Evolutionary conservation across 2,797 vertebrate genomes (phyloP).

Genomic region (Gorsachius magnificus): DNA sequence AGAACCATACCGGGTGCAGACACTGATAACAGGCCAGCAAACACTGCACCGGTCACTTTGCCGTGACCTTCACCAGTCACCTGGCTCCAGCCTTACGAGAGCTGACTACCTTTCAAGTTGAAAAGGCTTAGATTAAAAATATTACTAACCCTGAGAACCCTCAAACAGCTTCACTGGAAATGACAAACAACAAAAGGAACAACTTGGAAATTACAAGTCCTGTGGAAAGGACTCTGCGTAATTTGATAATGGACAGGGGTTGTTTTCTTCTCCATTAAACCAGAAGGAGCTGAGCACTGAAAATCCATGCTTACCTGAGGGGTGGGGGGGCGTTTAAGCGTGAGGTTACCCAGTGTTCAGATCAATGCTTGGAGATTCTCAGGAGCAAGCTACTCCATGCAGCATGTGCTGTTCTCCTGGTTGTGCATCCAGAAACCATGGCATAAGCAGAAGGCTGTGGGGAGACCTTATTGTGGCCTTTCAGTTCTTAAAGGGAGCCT

Average conservation of each 20-base stretch:
- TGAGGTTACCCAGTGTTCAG: background rate
- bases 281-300: background rate
- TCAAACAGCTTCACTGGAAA: conserved; percentile 16
- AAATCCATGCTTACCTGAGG: background rate
- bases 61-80: background rate
- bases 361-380: background rate
- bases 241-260: background rate
- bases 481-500: too few relatives aligned
- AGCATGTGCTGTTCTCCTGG: background rate
- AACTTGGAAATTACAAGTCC: background rate
- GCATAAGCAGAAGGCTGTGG: background rate
- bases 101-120: background rate
- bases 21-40: conserved; percentile 16
- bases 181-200: background rate
- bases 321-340: background rate
- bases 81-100: background rate
- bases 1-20: conserved; percentile 26
- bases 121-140: conserved; percentile 31
- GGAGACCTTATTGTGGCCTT: too few relatives aligned
- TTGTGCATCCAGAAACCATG: background rate
- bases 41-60: background rate
- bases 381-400: background rate
- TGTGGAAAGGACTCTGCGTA: background rate
- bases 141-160: background rate
- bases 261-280: background rate